These are phyloP conservation scores for Cottus gobio DNA, from an alignment of 2,113 vertebrate genomes.

Conservation along the genomic window DNA sequence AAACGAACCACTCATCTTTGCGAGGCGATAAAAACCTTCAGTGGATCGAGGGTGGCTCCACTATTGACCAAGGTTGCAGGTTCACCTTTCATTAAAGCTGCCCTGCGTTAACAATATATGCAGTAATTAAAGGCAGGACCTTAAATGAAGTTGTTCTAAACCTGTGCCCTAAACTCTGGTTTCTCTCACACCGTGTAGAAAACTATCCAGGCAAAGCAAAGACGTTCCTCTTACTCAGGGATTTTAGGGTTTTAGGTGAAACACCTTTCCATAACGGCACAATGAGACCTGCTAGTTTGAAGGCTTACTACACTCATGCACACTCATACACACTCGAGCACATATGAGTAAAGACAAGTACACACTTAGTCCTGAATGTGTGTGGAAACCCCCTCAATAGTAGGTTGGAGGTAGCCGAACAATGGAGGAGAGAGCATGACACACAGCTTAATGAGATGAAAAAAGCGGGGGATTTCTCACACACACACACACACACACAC, in stretches of 20 bases:
- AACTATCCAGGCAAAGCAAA: background rate
- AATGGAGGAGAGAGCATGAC: slow-evolving; percentile 56
- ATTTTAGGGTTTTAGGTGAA: slow-evolving; percentile 38
- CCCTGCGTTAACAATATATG: background rate
- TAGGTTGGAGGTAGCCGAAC: slow-evolving; percentile 50
- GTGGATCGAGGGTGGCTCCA: background rate
- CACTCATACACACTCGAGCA: slow-evolving; percentile 5
- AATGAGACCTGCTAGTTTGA: slow-evolving; percentile 46
- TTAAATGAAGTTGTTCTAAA: background rate
- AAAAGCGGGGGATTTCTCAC: slow-evolving; percentile 42
- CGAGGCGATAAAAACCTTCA: background rate
- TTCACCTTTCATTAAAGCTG: background rate
- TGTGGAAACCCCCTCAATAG: background rate
- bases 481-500: background rate
- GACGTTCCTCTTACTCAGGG: slow-evolving; percentile 43
- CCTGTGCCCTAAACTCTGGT: background rate
- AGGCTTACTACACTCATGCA: background rate
- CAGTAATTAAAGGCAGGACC: background rate
- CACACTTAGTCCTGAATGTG: slow-evolving; percentile 26
- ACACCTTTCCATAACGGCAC: slow-evolving; percentile 39
- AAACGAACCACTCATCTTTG: background rate
- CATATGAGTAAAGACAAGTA: slow-evolving; percentile 36
- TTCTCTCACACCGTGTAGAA: background rate
- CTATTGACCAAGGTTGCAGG: background rate
- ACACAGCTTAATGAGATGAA: slow-evolving; percentile 68